Base-by-base conservation (phyloP, 1,140 invertebrate species). In the Drosophila kikkawai region DNA sequence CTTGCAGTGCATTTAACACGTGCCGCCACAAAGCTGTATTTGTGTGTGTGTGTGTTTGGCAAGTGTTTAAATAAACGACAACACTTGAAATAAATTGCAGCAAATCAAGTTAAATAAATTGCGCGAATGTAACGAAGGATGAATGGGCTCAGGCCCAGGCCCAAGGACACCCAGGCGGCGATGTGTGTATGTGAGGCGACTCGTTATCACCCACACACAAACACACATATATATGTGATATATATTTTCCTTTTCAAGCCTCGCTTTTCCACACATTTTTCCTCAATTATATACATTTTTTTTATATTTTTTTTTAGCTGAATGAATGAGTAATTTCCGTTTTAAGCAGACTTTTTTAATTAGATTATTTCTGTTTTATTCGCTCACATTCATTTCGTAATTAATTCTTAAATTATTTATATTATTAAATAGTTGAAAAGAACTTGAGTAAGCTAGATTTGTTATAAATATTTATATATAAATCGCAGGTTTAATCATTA, bases 21-120 rank as follows among this genome's bases (percentile, higher is more conserved):
- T 73, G 59, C 75, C 48, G 37, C 41, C 82, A 67, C 15, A n/a
- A 56, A 56, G 51, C 17, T 17, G n/a, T 32, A 22, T 42, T 4
- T 37, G 51, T 17, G 17, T 66, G 29, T 56, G 45, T 68, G 47
- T 68, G 66, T 59, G 36, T 22, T 9, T 39, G 53, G 36, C 53
- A 78, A 80, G 84, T 88, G 84, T 80, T 87, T 87, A 90, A 88
- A 90, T 88, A 88, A 88, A 88, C 80, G 84, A 88, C 85, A 88
- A 73, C 84, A 88, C 84, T 88, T 88, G 77, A 88, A 88, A 88
- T 84, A 88, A 88, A 88, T 88, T 88, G 85, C 84, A 66, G 77
- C 84, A 88, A 88, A 88, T 88, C 84, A 90, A 88, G 84, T 90
- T 88, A 84, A 88, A 88, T 88, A 88, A 90, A 88, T 88, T 79